Base-by-base conservation (phyloP, 2,113 vertebrate genomes). In the Panthera tigris region DNA sequence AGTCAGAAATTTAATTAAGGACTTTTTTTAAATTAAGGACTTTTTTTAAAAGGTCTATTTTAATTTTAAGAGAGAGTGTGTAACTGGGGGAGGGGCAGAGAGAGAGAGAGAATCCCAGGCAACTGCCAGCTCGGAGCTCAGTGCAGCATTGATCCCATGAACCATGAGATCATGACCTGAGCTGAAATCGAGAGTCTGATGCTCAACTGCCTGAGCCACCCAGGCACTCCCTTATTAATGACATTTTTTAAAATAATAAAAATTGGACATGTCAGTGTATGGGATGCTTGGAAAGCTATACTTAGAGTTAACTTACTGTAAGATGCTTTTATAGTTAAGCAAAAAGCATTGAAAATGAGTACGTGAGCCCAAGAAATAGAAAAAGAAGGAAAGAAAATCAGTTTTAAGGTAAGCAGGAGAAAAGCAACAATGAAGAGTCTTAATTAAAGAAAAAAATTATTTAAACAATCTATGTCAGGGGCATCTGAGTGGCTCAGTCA, bases 321-420 rank as follows among this genome's bases (percentile, higher is more conserved):
- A 85, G 80, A n/a, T 80, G 4, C 25, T 80, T 87, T 69, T 92
- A 45, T 92, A 95, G 71, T 57, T 84, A 89, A 83, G n/a, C 18
- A 90, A 63, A 92, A 94, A 80, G 1, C 80, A 86, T 27, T 91
- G 81, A 76, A 91, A 93, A 52, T 94, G 45, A 89, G 7, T 88
- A 21, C 19, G 4, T 88, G 3, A 93, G 48, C 10, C 52, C 33
- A 91, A 88, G 21, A 92, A 85, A 63, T 68, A 65, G 50, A 85
- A 76, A 63, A 89, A 66, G 15, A 48, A 50, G 25, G 19, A n/a
- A 71, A 91, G 71, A 85, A 52, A 73, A 45, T 29, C 12, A 66
- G 8, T 68, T 90, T 27, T 27, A 66, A 33, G 21, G 10, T 91
- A 80, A 52, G 23, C 18, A 84, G 61, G 23, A 87, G 10, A 12